A percentile compares a stretch with the other conserved stretches of the same genome.
Conservation (phyloP, 2,888 invertebrate species). For the Hydrotaea cyrtoneurina region DNA sequence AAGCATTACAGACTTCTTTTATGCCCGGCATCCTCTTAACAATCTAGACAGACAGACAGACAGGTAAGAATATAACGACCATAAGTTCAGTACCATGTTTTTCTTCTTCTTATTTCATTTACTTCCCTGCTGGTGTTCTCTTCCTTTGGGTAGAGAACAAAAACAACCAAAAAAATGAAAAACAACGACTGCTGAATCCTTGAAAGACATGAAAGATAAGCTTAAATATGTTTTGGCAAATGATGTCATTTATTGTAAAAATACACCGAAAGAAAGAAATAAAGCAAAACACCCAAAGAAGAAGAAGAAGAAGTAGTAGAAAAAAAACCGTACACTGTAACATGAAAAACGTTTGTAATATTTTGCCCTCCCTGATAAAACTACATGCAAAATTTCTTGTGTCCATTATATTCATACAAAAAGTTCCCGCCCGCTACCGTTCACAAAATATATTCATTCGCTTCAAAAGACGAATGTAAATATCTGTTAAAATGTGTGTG, state of each 20-base stretch:
- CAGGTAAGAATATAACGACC: conserved; percentile 42
- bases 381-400: conserved; percentile 12
- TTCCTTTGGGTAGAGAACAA: too few relatives aligned
- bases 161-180: conserved; percentile 35
- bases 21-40: neutral
- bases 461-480: neutral
- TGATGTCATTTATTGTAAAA: conserved; percentile 64
- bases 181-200: conserved; percentile 17
- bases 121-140: too few relatives aligned
- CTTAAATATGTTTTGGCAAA: conserved; percentile 67
- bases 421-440: neutral
- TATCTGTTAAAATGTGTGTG: neutral
- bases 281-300: neutral
- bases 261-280: neutral
- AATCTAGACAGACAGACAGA: neutral
- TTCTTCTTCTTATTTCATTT: neutral
- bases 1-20: conserved; percentile 33
- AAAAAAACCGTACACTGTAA: neutral
- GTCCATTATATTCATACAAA: conserved; percentile 12
- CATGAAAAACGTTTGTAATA: neutral
- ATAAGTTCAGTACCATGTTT: conserved; percentile 12
- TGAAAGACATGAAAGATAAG: conserved; percentile 50
- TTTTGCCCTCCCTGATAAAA: neutral
- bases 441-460: neutral
- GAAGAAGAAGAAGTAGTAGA: neutral